Conservation (phyloP, 2,888 invertebrate species). For the Criorhina ranunculi region DNA sequence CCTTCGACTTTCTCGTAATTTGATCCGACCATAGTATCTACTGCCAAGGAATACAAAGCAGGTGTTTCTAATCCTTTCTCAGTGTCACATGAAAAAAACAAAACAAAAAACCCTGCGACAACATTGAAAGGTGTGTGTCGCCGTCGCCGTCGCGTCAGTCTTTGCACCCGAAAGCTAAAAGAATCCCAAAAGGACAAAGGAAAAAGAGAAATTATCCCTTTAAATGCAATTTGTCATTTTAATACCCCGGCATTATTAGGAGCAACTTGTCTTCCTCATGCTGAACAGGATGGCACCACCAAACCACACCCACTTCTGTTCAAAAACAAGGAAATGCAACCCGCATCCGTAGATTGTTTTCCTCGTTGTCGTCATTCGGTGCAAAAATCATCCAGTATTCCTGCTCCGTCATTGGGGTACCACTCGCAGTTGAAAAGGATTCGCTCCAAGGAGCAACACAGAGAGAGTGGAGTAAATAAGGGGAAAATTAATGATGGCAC, state of each 20-base stretch:
- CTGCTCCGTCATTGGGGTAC: constrained; percentile 2
- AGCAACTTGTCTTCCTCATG: constrained; percentile 69
- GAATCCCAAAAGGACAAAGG: constrained; percentile 6
- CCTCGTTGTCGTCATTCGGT: constrained; percentile 33
- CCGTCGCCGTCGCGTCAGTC: no score
- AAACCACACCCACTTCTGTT: background rate
- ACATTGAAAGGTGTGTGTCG: constrained; percentile 32
- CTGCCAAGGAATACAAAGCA: constrained; percentile 47
- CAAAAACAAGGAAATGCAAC: constrained; percentile 70
- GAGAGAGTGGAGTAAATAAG: constrained; percentile 67
- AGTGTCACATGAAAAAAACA: constrained; percentile 32
- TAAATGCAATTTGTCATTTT: constrained; percentile 78
- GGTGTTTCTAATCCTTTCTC: constrained; percentile 44
- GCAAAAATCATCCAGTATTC: constrained; percentile 35
- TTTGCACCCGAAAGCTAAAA: background rate
- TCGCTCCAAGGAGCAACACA: constrained; percentile 22
- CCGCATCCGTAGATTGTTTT: constrained; percentile 57
- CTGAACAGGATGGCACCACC: constrained; percentile 29
- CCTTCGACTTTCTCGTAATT: background rate
- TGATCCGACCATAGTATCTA: background rate
- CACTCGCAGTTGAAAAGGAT: constrained; percentile 33
- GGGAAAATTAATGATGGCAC: constrained; percentile 78
- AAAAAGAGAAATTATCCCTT: constrained; percentile 73
- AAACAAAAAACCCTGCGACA: constrained; percentile 23
- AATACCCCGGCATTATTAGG: constrained; percentile 74